These are phyloP conservation scores for Copsychus sechellarum DNA, from an alignment of 2,113 vertebrate species.

Conservation along the genomic window DNA sequence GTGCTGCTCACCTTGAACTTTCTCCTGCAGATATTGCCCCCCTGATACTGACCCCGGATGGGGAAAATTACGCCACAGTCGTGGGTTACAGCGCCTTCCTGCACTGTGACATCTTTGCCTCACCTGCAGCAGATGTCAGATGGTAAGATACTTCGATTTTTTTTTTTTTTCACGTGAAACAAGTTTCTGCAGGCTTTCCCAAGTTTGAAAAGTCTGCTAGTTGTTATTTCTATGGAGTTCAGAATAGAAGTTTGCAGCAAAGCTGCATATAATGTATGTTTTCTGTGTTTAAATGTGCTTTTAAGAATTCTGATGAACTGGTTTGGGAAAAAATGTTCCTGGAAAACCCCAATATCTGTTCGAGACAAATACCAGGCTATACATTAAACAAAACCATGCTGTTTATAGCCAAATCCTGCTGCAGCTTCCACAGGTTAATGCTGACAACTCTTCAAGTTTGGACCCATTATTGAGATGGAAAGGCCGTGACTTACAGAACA, in stretches of 20 bases:
- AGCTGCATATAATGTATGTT: neutral
- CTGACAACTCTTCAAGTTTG: neutral
- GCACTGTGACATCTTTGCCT: slow-evolving; percentile 89
- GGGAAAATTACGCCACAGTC: slow-evolving; percentile 81
- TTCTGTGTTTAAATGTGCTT: neutral
- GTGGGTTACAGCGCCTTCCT: slow-evolving; percentile 80
- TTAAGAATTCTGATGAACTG: neutral
- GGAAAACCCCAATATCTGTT: neutral
- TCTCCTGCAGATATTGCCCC: slow-evolving; percentile 83
- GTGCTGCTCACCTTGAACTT: neutral
- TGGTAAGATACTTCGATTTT: slow-evolving; percentile 77
- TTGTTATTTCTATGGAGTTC: neutral
- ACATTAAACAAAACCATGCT: neutral
- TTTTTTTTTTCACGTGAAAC: neutral
- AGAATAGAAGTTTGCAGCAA: neutral
- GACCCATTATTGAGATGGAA: neutral
- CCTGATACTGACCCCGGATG: slow-evolving; percentile 85
- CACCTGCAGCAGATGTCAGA: slow-evolving; percentile 79
- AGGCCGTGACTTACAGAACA: rapidly evolving
- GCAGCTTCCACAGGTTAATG: neutral
- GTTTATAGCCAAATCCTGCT: neutral
- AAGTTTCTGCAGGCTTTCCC: neutral
- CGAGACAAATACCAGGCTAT: neutral
- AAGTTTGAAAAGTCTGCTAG: neutral
- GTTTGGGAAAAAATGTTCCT: neutral